These are phyloP conservation scores for Heloderma charlesbogerti DNA, from an alignment of 2,113 vertebrate species.

Conservation along the genomic window DNA sequence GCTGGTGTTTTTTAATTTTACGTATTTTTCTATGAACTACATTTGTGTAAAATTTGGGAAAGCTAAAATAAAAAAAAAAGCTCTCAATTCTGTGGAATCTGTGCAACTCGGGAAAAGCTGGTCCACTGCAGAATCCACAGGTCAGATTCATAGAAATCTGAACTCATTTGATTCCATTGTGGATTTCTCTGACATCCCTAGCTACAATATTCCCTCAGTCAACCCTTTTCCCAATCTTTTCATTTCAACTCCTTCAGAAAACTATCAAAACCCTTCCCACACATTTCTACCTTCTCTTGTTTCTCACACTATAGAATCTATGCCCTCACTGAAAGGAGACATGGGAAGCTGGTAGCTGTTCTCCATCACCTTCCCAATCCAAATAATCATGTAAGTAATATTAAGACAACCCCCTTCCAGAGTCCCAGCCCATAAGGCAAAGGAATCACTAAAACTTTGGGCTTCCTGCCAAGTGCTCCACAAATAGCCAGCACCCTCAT, in stretches of 20 bases:
- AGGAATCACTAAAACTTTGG: background rate
- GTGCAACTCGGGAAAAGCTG: too few relatives aligned
- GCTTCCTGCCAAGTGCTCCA: background rate
- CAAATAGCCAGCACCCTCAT: background rate
- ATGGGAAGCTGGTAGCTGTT: background rate
- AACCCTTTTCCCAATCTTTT: background rate
- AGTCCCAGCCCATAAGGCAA: background rate
- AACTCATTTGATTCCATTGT: too few relatives aligned
- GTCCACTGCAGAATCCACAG: too few relatives aligned
- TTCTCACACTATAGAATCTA: background rate
- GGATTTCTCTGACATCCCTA: too few relatives aligned
- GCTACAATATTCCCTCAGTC: too few relatives aligned
- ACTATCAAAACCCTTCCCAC: background rate
- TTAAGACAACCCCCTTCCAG: background rate
- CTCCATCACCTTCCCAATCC: background rate
- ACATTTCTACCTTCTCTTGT: background rate
- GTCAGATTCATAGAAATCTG: too few relatives aligned
- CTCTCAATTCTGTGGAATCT: too few relatives aligned
- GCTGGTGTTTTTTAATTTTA: too few relatives aligned
- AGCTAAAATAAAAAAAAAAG: too few relatives aligned
- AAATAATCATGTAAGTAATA: background rate
- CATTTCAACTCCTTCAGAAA: background rate
- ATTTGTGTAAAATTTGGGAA: too few relatives aligned
- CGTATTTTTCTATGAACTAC: too few relatives aligned
- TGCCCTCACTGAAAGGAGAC: background rate